Evolutionary conservation across 2,888 invertebrate species (phyloP).

Genomic region (Sussaba pulchella): DNA sequence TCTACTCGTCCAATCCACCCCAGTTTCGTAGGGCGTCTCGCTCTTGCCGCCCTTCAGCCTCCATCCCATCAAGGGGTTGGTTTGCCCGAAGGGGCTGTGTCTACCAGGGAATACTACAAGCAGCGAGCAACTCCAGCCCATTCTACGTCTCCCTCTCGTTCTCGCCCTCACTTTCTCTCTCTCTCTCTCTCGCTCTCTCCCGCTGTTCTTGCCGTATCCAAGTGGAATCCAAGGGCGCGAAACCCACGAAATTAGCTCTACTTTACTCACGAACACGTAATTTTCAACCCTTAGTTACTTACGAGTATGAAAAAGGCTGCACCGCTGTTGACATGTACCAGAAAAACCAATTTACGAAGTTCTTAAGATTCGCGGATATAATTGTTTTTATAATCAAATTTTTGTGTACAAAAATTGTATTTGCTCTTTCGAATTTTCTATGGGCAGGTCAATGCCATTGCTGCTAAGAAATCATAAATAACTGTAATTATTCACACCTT

Average conservation of each 20-base stretch:
- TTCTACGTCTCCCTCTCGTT: constrained; percentile 23
- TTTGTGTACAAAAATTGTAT: too few species aligned
- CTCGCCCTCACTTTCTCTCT: constrained; percentile 48
- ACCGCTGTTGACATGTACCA: constrained; percentile 38
- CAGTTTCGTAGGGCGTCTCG: constrained; percentile 63
- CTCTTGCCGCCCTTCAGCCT: constrained; percentile 76
- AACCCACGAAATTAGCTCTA: constrained; percentile 79
- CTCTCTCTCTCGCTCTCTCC: constrained; percentile 33
- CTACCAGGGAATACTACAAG: constrained; percentile 75
- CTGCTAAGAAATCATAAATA: too few species aligned
- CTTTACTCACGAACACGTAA: constrained; percentile 70
- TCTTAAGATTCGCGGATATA: neutral
- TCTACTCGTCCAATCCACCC: constrained; percentile 65
- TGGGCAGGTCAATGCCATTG: too few species aligned
- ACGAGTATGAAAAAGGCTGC: constrained; percentile 44
- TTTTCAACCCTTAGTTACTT: constrained; percentile 57
- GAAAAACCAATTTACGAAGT: neutral
- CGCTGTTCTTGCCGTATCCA: constrained; percentile 64
- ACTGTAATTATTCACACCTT: too few species aligned
- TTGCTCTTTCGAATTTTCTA: too few species aligned
- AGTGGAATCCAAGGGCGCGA: constrained; percentile 74
- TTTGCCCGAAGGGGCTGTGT: constrained; percentile 79
- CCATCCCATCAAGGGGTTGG: constrained; percentile 79
- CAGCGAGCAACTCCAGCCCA: constrained; percentile 63
- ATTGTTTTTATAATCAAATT: constrained; percentile 22